Base-by-base conservation (phyloP, 2,113 vertebrate genomes). In the Scatophagus argus region DNA sequence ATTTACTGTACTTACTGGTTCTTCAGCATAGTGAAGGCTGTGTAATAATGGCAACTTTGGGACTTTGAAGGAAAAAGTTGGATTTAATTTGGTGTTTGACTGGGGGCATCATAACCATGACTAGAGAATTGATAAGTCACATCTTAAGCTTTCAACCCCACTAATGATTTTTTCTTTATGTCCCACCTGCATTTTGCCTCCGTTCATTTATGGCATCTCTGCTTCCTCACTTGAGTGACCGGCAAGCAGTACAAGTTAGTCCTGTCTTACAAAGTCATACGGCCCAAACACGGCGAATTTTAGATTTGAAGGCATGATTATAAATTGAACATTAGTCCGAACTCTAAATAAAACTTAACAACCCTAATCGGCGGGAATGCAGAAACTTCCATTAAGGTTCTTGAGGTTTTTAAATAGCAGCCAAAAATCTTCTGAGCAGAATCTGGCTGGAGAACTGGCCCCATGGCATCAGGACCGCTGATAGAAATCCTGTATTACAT, bases 401-500 rank as follows among this genome's bases (percentile, higher is more conserved):
- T 52, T 8, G 23, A 52, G 27, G 32, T 14, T 64, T 61, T 36
- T 10, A 31, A 31, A 23, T 8, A 11, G 72, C 59, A 38, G 52
- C 16, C 13, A 31, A 56, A 36, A 54, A 44, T 23, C 43, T 43
- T 8, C 27, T 27, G 56, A 52, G 19, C 11, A 63, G 31, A 36
- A 16, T 38, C 17, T 55, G 29, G 11, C 31, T n/a, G 23, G 21
- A 46, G 73, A 49, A 39, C 12, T 16, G 27, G 31, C 23, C 25
- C 58, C 27, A 11, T 9, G n/a, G 60, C 51, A 43, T 64, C 9
- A 58, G 8, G 38, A 47, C n/a, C 6, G 14, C 71, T 64, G 83
- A 81, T 80, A 46, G 66, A 84, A 78, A 76, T n/a, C n/a, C n/a
- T n/a, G n/a, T 83, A 79, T 82, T 63, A 54, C 52, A 12, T 47